Percentiles rank a stretch among this genome's conserved stretches.
Conservation (phyloP, 1,140 invertebrate species). For the Drosophila murphyi region DNA sequence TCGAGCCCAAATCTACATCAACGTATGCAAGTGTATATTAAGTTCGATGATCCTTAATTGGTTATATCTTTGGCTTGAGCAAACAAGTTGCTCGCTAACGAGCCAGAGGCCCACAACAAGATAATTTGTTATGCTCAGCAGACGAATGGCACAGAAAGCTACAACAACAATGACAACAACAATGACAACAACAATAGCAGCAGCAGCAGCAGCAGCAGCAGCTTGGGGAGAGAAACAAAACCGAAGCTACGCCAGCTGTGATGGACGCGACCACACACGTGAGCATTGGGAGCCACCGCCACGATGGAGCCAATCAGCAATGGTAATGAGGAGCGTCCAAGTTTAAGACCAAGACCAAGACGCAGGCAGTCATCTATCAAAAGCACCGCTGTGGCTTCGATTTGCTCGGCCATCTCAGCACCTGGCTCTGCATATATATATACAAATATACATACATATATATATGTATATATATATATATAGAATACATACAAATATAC, state of each 20-base stretch:
- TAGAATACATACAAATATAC: neutral
- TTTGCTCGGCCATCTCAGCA: slow-evolving; percentile 46
- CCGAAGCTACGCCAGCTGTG: slow-evolving; percentile 48
- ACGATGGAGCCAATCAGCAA: slow-evolving; percentile 63
- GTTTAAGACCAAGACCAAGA: slow-evolving; percentile 28
- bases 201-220: neutral
- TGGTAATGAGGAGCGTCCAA: slow-evolving; percentile 64
- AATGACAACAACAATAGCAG: slow-evolving; percentile 33
- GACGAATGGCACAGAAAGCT: slow-evolving; percentile 46
- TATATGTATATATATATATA: neutral
- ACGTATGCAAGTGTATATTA: slow-evolving; percentile 46
- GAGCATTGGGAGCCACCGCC: slow-evolving; percentile 42
- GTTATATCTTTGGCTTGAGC: slow-evolving; percentile 46
- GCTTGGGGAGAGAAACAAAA: slow-evolving; percentile 18
- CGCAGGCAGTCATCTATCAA: slow-evolving; percentile 63
- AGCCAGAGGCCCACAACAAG: slow-evolving; percentile 69
- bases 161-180: slow-evolving; percentile 32
- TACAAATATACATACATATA: neutral
- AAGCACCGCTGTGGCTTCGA: slow-evolving; percentile 71
- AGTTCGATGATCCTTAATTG: slow-evolving; percentile 34
- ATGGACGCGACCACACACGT: slow-evolving; percentile 72
- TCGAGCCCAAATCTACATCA: neutral
- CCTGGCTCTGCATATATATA: slow-evolving; percentile 1
- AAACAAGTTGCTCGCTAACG: slow-evolving; percentile 75
- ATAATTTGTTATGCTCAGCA: slow-evolving; percentile 74